Evolutionary conservation across 2,113 vertebrate species (phyloP), one percentile per base, ranked within the genome.

Genomic region (Columbina picui): DNA sequence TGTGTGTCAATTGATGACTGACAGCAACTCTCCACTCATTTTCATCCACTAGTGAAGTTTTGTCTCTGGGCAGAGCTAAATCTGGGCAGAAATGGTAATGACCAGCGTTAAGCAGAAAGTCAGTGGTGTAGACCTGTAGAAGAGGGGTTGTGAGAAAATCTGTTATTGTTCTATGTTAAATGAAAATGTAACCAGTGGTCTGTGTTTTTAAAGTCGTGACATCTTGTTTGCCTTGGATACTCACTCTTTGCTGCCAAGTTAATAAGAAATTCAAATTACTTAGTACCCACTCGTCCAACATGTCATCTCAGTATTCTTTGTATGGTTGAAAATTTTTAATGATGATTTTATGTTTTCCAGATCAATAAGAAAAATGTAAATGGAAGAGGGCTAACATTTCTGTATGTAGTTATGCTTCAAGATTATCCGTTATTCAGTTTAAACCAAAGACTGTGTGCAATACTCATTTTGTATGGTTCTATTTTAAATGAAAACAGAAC

Each of bases 351-450:
- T 38, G 3, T 68, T 91, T 89, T 84, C 29, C 15, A 43, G n/a
- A 18, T 55, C 27, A 78, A 16, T 57, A 49, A 39, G 21, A 82
- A 81, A 95, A 75, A 82, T 8, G 0, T 22, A n/a, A 63, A 70
- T 7, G 12, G 5, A 75, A 75, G 29, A 67, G 0, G 1, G 4
- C 9, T 77, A 55, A 59, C 47, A 76, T 50, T 63, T 10, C 32
- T 76, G 3, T 39, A 20, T 55, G 25, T 43, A 67, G 14, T n/a
- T 64, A 30, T 20, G 71, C 4, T 14, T 63, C 18, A 38, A 88
- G 30, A 75, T 7, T 19, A 39, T 59, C 29, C 0, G 0, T 41
- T 59, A 84, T 4, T 2, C 22, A 10, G 3, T 49, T 80, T 75
- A 68, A 75, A 50, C 18, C 16, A 36, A 64, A 53, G 19, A 52